phyloP scores from a whole-genome alignment of 1,140 invertebrate genomes.

The Drosophila virilis region DNA sequence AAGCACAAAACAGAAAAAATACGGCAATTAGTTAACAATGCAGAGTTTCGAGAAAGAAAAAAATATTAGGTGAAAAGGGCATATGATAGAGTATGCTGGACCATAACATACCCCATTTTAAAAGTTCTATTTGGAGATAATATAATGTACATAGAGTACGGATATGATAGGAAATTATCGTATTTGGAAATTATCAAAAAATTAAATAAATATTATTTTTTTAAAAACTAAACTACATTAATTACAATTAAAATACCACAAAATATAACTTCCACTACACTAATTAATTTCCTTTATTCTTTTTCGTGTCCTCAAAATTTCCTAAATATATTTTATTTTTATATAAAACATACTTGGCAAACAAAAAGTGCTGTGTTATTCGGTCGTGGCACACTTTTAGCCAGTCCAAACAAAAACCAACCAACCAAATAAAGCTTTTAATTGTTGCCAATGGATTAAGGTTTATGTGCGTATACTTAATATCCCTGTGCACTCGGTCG shows the following conservation, averaged over 20 bases:
- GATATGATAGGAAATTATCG: background rate
- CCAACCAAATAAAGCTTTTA: constrained; percentile 69
- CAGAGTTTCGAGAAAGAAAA: constrained; percentile 7
- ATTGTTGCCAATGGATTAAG: constrained; percentile 76
- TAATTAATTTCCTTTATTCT: background rate
- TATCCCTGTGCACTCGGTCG: constrained; percentile 29
- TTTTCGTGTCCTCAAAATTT: background rate
- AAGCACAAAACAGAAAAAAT: constrained; percentile 31
- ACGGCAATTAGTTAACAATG: constrained; percentile 73
- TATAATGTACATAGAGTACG: background rate
- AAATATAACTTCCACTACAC: background rate
- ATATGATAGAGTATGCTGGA: background rate
- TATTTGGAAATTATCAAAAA: background rate
- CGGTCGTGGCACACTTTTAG: constrained; percentile 29
- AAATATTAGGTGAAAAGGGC: background rate
- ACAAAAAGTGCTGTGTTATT: background rate
- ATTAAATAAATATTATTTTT: no score
- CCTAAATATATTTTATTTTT: background rate
- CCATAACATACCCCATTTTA: background rate
- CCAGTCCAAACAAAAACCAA: constrained; percentile 34
- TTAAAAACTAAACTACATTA: no score
- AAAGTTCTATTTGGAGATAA: background rate
- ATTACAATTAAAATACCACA: no score
- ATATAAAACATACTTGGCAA: background rate
- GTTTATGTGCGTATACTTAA: constrained; percentile 75